phyloP scores from a whole-genome alignment of 2,797 vertebrate genomes.

The Cheirogaleus major region DNA sequence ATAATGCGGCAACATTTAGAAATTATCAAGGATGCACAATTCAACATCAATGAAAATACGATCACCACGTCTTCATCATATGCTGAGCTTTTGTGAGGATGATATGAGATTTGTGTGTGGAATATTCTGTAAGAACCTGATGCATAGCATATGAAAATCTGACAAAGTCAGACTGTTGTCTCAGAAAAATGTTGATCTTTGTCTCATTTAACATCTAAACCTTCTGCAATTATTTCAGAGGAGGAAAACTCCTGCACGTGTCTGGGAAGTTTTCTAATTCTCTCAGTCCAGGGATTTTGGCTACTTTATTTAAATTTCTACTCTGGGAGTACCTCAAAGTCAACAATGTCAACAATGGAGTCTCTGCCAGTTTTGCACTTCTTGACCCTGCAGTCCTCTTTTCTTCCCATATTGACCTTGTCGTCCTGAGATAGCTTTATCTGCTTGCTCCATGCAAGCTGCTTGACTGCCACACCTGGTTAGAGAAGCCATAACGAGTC shows the following conservation, averaged over 20 bases:
- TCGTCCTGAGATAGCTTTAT: neutral
- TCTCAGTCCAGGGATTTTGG: too few relatives aligned
- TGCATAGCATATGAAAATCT: neutral
- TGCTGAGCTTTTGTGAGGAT: neutral
- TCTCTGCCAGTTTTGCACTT: neutral
- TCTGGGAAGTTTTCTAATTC: neutral
- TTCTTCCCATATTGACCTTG: neutral
- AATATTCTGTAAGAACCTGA: neutral
- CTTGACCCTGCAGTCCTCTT: neutral
- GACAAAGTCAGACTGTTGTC: neutral
- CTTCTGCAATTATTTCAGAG: neutral
- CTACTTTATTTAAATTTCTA: neutral
- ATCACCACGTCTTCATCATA: neutral
- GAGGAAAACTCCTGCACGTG: neutral
- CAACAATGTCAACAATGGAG: neutral
- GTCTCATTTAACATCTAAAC: neutral
- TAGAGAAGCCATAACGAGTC: neutral
- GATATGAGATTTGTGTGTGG: rapidly evolving
- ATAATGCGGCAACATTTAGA: neutral
- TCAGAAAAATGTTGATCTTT: neutral
- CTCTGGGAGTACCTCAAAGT: neutral
- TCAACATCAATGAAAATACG: neutral
- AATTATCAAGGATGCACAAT: neutral
- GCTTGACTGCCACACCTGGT: too few relatives aligned
- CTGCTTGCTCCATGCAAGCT: neutral